phyloP scores from a whole-genome alignment of 2,888 invertebrate species.

The Aphodius sticticus region DNA sequence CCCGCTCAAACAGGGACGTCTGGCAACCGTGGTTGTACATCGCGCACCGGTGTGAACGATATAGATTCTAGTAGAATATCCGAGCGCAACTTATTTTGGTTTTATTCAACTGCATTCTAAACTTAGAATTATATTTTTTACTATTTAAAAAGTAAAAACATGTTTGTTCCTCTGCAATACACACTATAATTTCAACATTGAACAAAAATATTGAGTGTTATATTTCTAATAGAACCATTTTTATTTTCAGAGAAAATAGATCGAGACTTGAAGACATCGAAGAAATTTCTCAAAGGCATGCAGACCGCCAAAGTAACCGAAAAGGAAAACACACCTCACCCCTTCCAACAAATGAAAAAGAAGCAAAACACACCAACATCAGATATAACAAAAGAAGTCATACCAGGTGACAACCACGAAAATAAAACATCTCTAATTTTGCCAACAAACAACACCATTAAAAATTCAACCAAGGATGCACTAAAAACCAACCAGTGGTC shows the following conservation, averaged over 20 bases:
- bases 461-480: constrained; percentile 33
- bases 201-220: too few species aligned
- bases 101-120: too few species aligned
- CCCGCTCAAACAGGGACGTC: too few species aligned
- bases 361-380: constrained; percentile 15
- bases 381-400: constrained; percentile 28
- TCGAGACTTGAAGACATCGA: constrained; percentile 52
- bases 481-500: constrained; percentile 39
- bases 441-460: constrained; percentile 23
- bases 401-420: background rate
- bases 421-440: background rate
- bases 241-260: constrained; percentile 54
- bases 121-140: too few species aligned
- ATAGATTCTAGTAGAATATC: too few species aligned
- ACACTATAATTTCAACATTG: too few species aligned
- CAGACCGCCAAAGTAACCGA: constrained; percentile 29
- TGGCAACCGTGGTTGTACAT: too few species aligned
- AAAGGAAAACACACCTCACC: constrained; percentile 28
- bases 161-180: too few species aligned
- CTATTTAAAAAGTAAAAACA: too few species aligned
- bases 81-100: too few species aligned
- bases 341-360: constrained; percentile 31
- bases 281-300: constrained; percentile 50
- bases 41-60: too few species aligned
- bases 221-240: constrained; percentile 20